Conservation (phyloP, 2,797 vertebrate genomes). For the Sandelia bainsii region DNA sequence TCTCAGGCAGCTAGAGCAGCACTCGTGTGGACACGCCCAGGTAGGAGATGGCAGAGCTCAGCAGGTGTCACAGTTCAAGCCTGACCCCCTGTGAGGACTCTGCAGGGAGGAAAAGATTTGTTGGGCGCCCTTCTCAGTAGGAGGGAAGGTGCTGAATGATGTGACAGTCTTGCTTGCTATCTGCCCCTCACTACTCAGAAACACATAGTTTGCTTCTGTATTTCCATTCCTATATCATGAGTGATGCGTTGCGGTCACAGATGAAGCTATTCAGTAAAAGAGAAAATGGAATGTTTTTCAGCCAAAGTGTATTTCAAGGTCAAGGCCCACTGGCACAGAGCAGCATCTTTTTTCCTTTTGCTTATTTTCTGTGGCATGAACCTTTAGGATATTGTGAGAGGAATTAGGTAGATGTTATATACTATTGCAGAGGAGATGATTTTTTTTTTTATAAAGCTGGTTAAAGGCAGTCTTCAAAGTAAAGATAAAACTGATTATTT, state of each 20-base stretch:
- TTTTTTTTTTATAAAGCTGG: slow-evolving; percentile 16
- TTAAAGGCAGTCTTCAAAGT: slow-evolving; percentile 46
- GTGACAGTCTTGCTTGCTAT: slow-evolving; percentile 17
- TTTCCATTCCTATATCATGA: slow-evolving; percentile 11
- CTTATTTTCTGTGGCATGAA: slow-evolving; percentile 43
- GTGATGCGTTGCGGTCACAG: not conserved
- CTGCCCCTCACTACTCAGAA: not conserved
- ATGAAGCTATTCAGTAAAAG: slow-evolving; percentile 14
- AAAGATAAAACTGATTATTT: slow-evolving; percentile 37
- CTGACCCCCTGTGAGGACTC: slow-evolving; percentile 30
- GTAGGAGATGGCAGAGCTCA: slow-evolving; percentile 44
- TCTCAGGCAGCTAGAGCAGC: not conserved
- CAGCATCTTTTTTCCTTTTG: not conserved
- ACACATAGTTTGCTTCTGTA: not conserved
- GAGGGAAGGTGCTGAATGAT: slow-evolving; percentile 22
- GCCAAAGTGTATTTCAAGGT: slow-evolving; percentile 49
- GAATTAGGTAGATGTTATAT: slow-evolving; percentile 59
- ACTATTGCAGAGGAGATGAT: slow-evolving; percentile 46
- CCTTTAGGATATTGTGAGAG: slow-evolving; percentile 53
- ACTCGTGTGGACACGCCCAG: slow-evolving; percentile 26
- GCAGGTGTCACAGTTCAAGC: slow-evolving; percentile 48
- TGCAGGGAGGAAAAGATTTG: slow-evolving; percentile 8
- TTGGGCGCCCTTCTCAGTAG: slow-evolving; percentile 22
- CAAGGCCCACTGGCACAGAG: slow-evolving; percentile 40
- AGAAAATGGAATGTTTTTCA: slow-evolving; percentile 36